Conservation (phyloP, 2,888 invertebrate species). For the Oxyteleia sp. region DNA sequence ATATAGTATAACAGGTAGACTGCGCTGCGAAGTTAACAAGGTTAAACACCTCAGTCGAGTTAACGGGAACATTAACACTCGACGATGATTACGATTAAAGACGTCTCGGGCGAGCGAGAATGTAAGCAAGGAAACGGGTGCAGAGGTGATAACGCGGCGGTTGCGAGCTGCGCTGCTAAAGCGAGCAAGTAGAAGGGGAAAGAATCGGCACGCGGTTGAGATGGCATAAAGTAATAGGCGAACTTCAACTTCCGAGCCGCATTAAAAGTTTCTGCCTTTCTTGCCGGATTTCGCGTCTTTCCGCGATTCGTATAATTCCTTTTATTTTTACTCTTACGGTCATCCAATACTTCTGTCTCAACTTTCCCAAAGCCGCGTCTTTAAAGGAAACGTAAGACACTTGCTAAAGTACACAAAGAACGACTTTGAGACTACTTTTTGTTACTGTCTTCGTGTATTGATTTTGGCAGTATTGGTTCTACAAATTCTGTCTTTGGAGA, state of each 20-base stretch:
- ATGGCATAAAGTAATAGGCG: conserved; percentile 81
- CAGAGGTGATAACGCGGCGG: conserved; percentile 75
- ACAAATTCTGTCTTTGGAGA: background rate
- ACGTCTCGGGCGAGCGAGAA: conserved; percentile 83
- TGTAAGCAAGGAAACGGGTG: conserved; percentile 73
- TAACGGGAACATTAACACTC: conserved; percentile 87
- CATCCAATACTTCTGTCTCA: conserved; percentile 58
- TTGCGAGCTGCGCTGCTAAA: conserved; percentile 38
- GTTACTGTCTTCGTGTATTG: conserved; percentile 25
- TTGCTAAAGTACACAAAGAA: conserved; percentile 48
- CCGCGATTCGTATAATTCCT: conserved; percentile 44
- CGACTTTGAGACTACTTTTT: conserved; percentile 24
- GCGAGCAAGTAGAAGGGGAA: conserved; percentile 29
- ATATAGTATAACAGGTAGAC: conserved; percentile 73
- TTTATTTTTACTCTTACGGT: conserved; percentile 62
- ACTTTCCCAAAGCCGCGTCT: conserved; percentile 49
- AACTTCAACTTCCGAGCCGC: conserved; percentile 82
- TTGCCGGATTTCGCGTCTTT: conserved; percentile 37
- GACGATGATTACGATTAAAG: conserved; percentile 87
- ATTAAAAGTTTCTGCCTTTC: conserved; percentile 80
- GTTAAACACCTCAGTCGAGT: conserved; percentile 87
- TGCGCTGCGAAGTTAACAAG: conserved; percentile 85
- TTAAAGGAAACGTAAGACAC: conserved; percentile 44
- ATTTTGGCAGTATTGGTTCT: conserved; percentile 27
- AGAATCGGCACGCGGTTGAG: conserved; percentile 73